Evolutionary conservation across 2,113 vertebrate genomes (phyloP), one percentile per base, ranked within the genome.

Genomic region (Clarias batrachus): DNA sequence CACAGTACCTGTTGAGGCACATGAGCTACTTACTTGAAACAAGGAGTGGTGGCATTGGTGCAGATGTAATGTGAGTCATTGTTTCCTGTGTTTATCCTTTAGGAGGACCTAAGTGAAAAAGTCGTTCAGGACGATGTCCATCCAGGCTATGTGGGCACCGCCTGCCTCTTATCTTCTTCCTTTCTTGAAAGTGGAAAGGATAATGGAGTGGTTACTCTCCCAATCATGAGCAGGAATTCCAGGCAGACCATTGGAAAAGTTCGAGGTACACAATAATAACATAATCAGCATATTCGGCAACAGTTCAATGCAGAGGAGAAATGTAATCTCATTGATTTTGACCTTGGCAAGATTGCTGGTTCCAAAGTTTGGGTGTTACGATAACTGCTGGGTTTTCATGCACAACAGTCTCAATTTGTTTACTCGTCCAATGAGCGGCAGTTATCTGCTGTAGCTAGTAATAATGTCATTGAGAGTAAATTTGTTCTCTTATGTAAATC

Each of bases 241-340:
- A 96, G 97, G 86, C 97, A 97, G 92, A 97, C 98, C 3, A 96
- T 99, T 60, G 98, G 98, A 79, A 99, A 97, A 97, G 97, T 99
- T 13, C 93, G 96, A 96, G 98, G 98, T 99, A 94, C 91, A 84
- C 1, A 1, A 17, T 3, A 33, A 19, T 10, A 66, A n/a, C n/a
- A 59, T 52, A 25, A 25, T 74, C 13, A 66, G 25, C 63, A 66
- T 3, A 4, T 65, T 12, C 3, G 25, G 63, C 27, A 62, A 17
- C 13, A 54, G 48, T 17, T 13, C 4, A 27, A 25, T 10, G 30
- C 68, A 71, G 48, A 12, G 4, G 6, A 1, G 3, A 1, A 33
- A 37, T 71, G 33, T 19, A 9, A 71, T 23, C 71, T 74, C 33
- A 1, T 3, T 41, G 37, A 73, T 73, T 73, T 73, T 73, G 70